These are phyloP conservation scores for Drosophila sulfurigaster DNA, from an alignment of 1,140 invertebrate genomes.

Conservation along the genomic window DNA sequence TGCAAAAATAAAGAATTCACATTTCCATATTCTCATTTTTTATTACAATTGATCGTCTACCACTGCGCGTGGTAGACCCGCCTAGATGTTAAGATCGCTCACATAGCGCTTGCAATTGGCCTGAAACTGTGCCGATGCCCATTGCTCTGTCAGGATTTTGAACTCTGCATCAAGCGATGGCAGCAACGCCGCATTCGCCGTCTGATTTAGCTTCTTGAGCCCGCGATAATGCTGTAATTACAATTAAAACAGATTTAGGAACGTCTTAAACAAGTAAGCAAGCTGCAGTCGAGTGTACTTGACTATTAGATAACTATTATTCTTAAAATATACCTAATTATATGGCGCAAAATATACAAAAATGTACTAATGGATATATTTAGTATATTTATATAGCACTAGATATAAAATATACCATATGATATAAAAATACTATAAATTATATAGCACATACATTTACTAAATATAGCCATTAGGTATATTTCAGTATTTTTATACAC, in stretches of 20 bases:
- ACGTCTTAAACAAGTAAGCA: too few species aligned
- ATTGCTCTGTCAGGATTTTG: constrained; percentile 88
- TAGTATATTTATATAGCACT: too few species aligned
- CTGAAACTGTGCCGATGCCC: constrained; percentile 86
- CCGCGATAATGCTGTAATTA: constrained; percentile 61
- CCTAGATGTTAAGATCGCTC: constrained; percentile 48
- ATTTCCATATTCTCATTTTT: constrained; percentile 18
- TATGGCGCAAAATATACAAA: too few species aligned
- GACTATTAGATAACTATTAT: too few species aligned
- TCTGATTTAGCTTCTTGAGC: constrained; percentile 86
- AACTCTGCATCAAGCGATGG: constrained; percentile 87
- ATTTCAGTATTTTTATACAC: too few species aligned
- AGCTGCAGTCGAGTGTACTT: too few species aligned
- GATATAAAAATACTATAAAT: too few species aligned
- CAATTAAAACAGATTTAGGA: background rate
- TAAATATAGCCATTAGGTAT: too few species aligned
- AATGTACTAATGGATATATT: too few species aligned
- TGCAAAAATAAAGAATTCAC: background rate
- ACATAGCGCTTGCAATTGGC: constrained; percentile 62
- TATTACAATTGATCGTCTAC: constrained; percentile 26
- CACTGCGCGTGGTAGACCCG: constrained; percentile 69
- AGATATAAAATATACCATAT: too few species aligned
- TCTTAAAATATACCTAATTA: too few species aligned
- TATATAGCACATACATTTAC: too few species aligned
- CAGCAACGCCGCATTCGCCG: constrained; percentile 86